Conservation (phyloP, 2,888 invertebrate species). For the Atrina japonica region DNA sequence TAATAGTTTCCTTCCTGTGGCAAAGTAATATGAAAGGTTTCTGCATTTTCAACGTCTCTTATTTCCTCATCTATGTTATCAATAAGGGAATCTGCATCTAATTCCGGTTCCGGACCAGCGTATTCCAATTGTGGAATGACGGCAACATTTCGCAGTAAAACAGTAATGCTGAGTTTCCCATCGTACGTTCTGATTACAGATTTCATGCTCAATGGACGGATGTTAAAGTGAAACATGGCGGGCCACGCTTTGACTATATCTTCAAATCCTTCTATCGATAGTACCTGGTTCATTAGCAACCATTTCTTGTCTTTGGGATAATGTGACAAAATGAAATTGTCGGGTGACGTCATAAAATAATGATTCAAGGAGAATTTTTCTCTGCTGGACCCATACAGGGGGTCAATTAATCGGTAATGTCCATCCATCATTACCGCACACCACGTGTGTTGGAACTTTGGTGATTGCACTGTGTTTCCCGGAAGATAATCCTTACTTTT, state of each 20-base stretch:
- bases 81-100: conserved; percentile 63
- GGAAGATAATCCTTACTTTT: conserved; percentile 67
- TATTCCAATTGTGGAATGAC: conserved; percentile 71
- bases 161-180: conserved; percentile 69
- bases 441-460: conserved; percentile 66
- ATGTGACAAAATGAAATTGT: conserved; percentile 69
- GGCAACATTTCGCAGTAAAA: conserved; percentile 67
- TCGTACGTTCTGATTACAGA: conserved; percentile 69
- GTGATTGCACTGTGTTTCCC: conserved; percentile 62
- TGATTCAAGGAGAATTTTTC: conserved; percentile 70
- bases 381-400: conserved; percentile 60
- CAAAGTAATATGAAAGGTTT: conserved; percentile 70
- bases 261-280: conserved; percentile 63
- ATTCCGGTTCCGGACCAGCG: conserved; percentile 64
- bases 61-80: conserved; percentile 71
- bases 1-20: conserved; percentile 72
- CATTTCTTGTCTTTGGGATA: conserved; percentile 69
- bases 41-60: conserved; percentile 68
- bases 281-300: conserved; percentile 65
- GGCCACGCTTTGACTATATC: conserved; percentile 71
- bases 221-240: conserved; percentile 72
- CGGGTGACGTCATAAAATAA: conserved; percentile 69
- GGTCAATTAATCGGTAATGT: conserved; percentile 67
- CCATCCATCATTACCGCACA: conserved; percentile 66
- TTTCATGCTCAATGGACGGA: conserved; percentile 70